Conservation (phyloP, 2,113 vertebrate genomes). For the Irena cyanogastra region DNA sequence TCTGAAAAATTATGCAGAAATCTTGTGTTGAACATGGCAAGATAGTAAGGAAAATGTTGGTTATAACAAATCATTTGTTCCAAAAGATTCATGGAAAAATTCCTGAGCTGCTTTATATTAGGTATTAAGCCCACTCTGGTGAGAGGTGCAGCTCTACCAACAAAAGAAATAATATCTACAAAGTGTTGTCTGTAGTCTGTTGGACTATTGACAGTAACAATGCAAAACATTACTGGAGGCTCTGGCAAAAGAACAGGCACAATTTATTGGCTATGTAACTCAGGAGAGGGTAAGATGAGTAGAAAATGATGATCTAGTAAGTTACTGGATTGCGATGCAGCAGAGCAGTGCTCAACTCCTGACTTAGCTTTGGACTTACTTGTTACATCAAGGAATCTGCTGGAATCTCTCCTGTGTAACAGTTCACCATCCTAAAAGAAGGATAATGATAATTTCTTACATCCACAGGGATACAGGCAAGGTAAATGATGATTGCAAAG, state of each 20-base stretch:
- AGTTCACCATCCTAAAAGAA: not conserved
- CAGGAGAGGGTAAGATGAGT: not conserved
- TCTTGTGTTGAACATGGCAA: not conserved
- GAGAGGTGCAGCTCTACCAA: not conserved
- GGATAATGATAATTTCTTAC: not conserved
- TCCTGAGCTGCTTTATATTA: conserved; percentile 6
- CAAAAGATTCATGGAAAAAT: conserved; percentile 16
- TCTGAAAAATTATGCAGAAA: not conserved
- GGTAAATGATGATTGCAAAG: not conserved
- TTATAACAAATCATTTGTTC: not conserved
- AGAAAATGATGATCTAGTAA: not conserved
- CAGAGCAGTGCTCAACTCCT: not conserved
- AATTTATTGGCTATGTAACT: not conserved
- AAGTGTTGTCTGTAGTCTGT: not conserved
- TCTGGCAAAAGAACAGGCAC: not conserved
- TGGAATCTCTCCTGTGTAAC: not conserved
- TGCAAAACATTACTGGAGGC: not conserved
- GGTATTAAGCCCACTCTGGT: not conserved
- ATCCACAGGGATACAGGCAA: not conserved
- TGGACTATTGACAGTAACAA: not conserved
- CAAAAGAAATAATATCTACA: not conserved
- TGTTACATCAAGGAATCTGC: not conserved
- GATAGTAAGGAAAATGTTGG: not conserved
- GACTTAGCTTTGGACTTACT: not conserved
- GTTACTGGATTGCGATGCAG: not conserved